Conservation (phyloP, 2,113 vertebrate species). For the Meriones unguiculatus region DNA sequence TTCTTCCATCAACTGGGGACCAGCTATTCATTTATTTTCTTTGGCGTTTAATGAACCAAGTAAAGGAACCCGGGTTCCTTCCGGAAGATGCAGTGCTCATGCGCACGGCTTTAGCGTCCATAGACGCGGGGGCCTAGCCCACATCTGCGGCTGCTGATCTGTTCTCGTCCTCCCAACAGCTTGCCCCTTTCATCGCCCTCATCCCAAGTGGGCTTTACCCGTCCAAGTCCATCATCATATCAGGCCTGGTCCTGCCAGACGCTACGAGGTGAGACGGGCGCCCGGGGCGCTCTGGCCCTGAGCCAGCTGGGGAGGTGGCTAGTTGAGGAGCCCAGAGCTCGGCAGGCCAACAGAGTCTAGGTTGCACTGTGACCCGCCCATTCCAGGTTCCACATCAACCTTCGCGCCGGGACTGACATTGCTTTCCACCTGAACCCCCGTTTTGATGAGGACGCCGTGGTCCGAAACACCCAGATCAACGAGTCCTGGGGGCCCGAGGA, state of each 20-base stretch:
- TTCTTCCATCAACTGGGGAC: not conserved
- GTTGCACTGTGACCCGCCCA: not conserved
- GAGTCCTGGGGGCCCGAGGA: constrained; percentile 85
- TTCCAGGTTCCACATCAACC: constrained; percentile 86
- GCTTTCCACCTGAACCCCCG: constrained; percentile 89
- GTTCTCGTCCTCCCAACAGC: constrained; percentile 73
- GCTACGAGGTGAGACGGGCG: constrained; percentile 85
- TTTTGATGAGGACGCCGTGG: constrained; percentile 85
- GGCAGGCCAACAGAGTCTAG: not conserved
- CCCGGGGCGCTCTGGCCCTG: not conserved
- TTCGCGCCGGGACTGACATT: constrained; percentile 77
- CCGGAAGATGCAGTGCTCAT: not conserved
- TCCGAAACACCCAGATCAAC: constrained; percentile 82
- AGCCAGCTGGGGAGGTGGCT: not conserved
- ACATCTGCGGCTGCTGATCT: too few species aligned
- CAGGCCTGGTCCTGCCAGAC: constrained; percentile 80
- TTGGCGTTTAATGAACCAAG: not conserved
- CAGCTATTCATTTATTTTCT: too few species aligned
- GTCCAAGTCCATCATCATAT: constrained; percentile 86
- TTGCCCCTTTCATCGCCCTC: constrained; percentile 84
- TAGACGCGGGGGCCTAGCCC: not conserved
- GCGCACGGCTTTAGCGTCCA: not conserved
- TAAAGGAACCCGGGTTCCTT: not conserved
- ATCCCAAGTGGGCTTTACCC: constrained; percentile 87
- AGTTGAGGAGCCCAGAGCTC: too few species aligned